Evolutionary conservation across 1,140 invertebrate genomes (phyloP), one percentile per base, ranked within the genome.

Genomic region (Stenopsyche tienmushanensis): DNA sequence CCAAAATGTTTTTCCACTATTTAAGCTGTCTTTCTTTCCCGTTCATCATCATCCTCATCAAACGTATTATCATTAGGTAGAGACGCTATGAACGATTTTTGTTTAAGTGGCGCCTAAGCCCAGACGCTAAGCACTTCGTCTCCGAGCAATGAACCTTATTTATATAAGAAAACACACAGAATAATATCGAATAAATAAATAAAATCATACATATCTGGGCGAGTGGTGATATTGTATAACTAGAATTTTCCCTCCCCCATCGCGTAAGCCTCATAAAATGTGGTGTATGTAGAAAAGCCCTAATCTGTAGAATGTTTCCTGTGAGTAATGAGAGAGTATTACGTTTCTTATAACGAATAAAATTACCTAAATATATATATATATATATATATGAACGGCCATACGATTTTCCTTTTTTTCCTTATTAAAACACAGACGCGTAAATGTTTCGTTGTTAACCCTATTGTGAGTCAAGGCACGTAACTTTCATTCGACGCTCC

Each of bases 181-280:
- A 24, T 53, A 25, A 23, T 24, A 53, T 53, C 15, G 17, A 15
- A 45, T 45, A 45, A 15, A 45, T 45, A 45, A 15, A 45, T 45
- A 45, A 53, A 50, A 59, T 47, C 26, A 60, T 60, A 60, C 57
- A 60, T 60, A 60, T 60, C 57, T 60, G 57, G 57, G 57, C 57
- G 42, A 42, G 23, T 25, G 25, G 26, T 39, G 34, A 47, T 42
- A 60, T 21, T 60, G 57, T 60, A 23, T 60, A 60, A 17, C 39
- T 60, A 60, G 42, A 47, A 29, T 39, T 18, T 20, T 21, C 44
- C 44, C 44, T 41, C 47, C 57, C n/a, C 21, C 57, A 26, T 24
- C 29, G 54, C 29, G 44, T 47, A 58, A 45, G n/a, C n/a, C n/a
- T n/a, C n/a, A n/a, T n/a, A n/a, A 47, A 60, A 10, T 60, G 24